Conservation (phyloP, 2,113 vertebrate species). For the Hippocampus barbouri region DNA sequence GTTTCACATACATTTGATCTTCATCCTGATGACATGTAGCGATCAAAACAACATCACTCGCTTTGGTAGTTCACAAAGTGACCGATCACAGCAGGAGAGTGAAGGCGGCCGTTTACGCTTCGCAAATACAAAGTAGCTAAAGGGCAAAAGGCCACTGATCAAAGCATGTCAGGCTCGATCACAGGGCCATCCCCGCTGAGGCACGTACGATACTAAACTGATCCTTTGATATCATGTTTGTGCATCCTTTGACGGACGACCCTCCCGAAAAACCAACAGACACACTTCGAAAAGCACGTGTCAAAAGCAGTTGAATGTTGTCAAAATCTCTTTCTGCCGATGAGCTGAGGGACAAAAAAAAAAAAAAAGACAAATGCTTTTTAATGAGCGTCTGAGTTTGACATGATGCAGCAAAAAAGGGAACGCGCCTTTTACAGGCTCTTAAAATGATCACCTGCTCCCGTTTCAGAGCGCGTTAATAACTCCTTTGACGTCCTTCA, state of each 20-base stretch:
- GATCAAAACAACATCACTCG: background rate
- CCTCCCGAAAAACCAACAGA: background rate
- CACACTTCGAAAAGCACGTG: background rate
- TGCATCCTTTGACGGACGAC: background rate
- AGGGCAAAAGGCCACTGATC: background rate
- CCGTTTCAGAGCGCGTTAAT: constrained; percentile 28
- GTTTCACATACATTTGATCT: background rate
- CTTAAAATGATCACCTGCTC: constrained; percentile 14
- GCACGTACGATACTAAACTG: background rate
- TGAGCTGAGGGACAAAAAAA: background rate
- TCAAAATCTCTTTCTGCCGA: background rate
- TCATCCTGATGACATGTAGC: background rate
- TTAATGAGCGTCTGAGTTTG: background rate
- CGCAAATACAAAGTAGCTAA: background rate
- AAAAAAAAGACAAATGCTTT: background rate
- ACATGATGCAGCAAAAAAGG: background rate
- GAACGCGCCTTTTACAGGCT: background rate
- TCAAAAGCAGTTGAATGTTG: background rate
- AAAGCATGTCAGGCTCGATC: background rate
- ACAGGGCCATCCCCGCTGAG: background rate
- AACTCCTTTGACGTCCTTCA: constrained; percentile 21
- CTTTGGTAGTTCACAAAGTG: background rate
- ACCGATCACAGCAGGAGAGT: background rate
- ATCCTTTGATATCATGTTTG: background rate
- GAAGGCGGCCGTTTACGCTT: background rate